Conservation (phyloP, 2,888 invertebrate species). For the Chorisops tibialis region DNA sequence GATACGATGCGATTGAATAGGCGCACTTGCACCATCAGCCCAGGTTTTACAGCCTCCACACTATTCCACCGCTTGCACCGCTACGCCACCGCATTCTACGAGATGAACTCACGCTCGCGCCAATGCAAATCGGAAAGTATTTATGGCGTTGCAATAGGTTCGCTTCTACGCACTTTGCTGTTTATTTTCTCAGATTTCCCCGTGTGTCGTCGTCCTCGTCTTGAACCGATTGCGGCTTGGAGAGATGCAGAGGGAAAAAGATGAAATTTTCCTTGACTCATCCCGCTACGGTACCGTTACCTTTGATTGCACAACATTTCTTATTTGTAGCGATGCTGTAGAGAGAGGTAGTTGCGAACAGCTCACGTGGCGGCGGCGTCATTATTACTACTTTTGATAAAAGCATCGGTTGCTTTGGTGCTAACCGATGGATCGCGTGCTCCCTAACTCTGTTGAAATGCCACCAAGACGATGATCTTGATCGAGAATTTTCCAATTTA, state of each 20-base stretch:
- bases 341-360: not conserved
- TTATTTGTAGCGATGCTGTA: no score
- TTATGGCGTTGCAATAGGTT: conserved; percentile 11
- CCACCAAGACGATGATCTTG: not conserved
- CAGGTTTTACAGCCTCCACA: conserved; percentile 6
- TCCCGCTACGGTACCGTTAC: conserved; percentile 30
- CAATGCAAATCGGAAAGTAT: not conserved
- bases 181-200: no score
- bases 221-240: no score
- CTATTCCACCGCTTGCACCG: not conserved
- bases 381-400: no score
- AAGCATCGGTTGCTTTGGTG: no score
- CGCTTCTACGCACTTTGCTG: not conserved
- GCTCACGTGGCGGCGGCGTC: not conserved
- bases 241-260: conserved; percentile 1
- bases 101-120: not conserved
- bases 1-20: no score
- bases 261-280: conserved; percentile 27
- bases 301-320: conserved; percentile 27
- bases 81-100: no score
- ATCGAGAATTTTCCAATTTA: not conserved
- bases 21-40: no score
- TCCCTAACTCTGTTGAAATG: not conserved
- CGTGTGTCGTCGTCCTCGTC: no score
- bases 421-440: no score